A percentile compares a stretch with the other conserved stretches of the same genome.
Evolutionary conservation across 2,888 invertebrate species (phyloP).

Genomic region (Ophion ellenae): DNA sequence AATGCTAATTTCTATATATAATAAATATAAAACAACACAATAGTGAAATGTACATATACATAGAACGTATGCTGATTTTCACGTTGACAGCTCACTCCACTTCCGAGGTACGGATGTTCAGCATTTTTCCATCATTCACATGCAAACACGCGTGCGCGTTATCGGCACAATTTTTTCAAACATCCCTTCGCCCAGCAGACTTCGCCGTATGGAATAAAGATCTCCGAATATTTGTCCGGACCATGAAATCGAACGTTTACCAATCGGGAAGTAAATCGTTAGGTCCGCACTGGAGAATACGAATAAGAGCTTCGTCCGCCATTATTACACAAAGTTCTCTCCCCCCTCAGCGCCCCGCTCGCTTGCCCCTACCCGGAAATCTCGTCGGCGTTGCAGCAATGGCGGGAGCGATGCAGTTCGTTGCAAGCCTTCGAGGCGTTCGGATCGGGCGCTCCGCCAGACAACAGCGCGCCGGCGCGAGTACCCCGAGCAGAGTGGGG

Average conservation of each 20-base stretch:
- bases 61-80: no score
- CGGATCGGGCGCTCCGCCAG: conserved; percentile 46
- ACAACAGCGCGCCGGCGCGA: conserved; percentile 35
- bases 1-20: no score
- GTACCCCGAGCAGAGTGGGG: conserved; percentile 5
- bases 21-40: no score
- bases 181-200: no score
- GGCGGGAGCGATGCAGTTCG: conserved; percentile 59
- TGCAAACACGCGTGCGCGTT: background rate
- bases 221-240: background rate
- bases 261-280: conserved; percentile 13
- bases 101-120: no score
- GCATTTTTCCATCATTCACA: no score
- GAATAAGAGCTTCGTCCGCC: conserved; percentile 34
- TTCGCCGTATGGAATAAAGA: no score
- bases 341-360: background rate
- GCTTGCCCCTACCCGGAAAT: conserved; percentile 1
- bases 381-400: conserved; percentile 50
- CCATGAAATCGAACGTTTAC: background rate
- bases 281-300: conserved; percentile 2
- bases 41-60: no score
- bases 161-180: background rate
- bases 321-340: conserved; percentile 45
- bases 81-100: no score
- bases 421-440: conserved; percentile 34